Evolutionary conservation across 1,140 invertebrate species (phyloP).

Genomic region (Heliconius nattereri): DNA sequence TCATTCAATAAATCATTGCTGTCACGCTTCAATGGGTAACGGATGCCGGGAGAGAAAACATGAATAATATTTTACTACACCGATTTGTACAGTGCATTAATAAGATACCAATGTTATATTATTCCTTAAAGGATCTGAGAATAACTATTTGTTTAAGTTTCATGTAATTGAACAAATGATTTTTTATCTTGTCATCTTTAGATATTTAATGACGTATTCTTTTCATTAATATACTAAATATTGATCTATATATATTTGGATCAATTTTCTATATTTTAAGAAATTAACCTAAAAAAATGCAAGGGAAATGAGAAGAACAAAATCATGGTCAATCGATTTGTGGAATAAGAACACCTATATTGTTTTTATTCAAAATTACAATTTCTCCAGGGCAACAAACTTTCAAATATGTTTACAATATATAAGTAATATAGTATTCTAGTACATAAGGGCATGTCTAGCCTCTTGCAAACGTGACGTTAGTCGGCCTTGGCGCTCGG

Average conservation of each 20-base stretch:
- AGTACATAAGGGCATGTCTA: slow-evolving; percentile 59
- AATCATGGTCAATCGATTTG: too few species aligned
- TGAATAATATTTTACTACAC: slow-evolving; percentile 38
- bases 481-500: slow-evolving; percentile 70
- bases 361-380: too few species aligned
- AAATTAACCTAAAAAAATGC: too few species aligned
- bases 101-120: slow-evolving; percentile 25
- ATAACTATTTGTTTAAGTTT: too few species aligned
- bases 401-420: slow-evolving; percentile 19
- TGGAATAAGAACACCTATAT: too few species aligned
- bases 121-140: not conserved
- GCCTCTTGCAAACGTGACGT: slow-evolving; percentile 69
- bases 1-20: slow-evolving; percentile 28
- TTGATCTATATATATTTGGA: too few species aligned
- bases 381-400: slow-evolving; percentile 40
- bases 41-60: slow-evolving; percentile 52
- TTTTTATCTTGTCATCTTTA: too few species aligned
- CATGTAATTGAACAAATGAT: too few species aligned
- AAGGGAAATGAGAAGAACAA: too few species aligned
- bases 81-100: slow-evolving; percentile 25
- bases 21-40: slow-evolving; percentile 42
- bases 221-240: too few species aligned
- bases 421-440: slow-evolving; percentile 20
- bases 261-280: too few species aligned
- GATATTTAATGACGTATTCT: too few species aligned